A percentile compares a stretch with the other conserved stretches of the same genome.
phyloP scores from a whole-genome alignment of 2,113 vertebrate genomes.

The Syrrhaptes paradoxus region DNA sequence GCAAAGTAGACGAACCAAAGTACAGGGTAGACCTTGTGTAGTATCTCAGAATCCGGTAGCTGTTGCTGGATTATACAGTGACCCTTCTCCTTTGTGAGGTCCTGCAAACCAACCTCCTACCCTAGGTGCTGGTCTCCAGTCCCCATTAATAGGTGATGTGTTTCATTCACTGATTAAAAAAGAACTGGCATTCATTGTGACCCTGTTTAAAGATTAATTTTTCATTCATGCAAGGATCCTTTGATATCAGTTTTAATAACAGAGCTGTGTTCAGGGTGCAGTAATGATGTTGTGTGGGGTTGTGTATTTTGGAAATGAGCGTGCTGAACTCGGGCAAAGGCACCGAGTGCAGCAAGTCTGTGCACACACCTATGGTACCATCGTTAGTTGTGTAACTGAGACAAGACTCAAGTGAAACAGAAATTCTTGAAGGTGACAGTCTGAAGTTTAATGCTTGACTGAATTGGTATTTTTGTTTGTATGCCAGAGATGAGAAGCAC shows the following conservation, averaged over 20 bases:
- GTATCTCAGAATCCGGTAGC: not conserved
- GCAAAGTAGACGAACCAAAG: not conserved
- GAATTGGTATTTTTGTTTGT: constrained; percentile 45
- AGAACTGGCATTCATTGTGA: not conserved
- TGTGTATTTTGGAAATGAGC: not conserved
- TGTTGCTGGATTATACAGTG: not conserved
- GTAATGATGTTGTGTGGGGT: not conserved
- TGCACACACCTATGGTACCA: not conserved
- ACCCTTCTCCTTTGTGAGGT: not conserved
- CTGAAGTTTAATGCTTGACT: constrained; percentile 40
- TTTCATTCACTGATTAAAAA: not conserved
- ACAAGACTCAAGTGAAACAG: constrained; percentile 44
- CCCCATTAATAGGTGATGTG: not conserved
- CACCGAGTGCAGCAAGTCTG: not conserved
- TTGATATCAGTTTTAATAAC: not conserved
- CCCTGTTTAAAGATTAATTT: not conserved
- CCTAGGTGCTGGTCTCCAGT: not conserved
- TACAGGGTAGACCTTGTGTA: not conserved
- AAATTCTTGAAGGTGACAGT: constrained; percentile 35
- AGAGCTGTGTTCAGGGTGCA: not conserved
- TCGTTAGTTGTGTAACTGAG: constrained; percentile 39
- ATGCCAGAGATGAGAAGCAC: not conserved
- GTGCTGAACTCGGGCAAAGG: not conserved
- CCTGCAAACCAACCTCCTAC: not conserved
- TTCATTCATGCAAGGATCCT: not conserved